phyloP scores from a whole-genome alignment of 2,888 invertebrate species.

The Amitus sp. region DNA sequence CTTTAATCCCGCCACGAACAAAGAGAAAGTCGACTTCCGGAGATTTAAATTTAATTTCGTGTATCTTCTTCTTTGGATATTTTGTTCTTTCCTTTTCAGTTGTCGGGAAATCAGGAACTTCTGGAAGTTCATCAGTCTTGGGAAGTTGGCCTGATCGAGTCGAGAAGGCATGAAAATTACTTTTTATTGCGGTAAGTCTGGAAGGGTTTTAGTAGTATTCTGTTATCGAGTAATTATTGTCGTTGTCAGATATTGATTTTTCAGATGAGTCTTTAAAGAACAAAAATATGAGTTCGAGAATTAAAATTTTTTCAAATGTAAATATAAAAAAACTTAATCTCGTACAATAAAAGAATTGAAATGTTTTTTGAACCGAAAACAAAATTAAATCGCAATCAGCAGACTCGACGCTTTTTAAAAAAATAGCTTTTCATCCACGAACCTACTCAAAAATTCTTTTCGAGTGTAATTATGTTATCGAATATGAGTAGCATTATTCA shows the following conservation, averaged over 20 bases:
- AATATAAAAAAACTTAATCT: no score
- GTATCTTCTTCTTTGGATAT: constrained; percentile 12
- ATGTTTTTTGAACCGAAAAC: no score
- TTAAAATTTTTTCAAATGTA: no score
- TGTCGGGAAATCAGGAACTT: constrained; percentile 24
- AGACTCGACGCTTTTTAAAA: no score
- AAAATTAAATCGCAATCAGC: no score
- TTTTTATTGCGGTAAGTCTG: not conserved
- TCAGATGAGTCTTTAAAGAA: not conserved
- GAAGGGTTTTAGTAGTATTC: not conserved
- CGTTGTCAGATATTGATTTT: no score
- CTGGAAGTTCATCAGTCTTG: constrained; percentile 6
- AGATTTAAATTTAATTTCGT: constrained; percentile 29
- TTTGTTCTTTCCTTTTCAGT: constrained; percentile 16
- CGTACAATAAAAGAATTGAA: no score
- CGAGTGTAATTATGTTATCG: no score
- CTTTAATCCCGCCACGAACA: constrained; percentile 6
- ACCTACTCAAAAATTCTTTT: no score
- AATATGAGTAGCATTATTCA: no score
- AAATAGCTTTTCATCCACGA: no score
- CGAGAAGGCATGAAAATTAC: not conserved
- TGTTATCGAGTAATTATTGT: not conserved
- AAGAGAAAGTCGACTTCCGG: constrained; percentile 32
- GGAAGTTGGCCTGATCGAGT: not conserved
- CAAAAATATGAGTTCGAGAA: no score